Conservation (phyloP, 2,797 vertebrate genomes). For the Acanthiza pusilla region DNA sequence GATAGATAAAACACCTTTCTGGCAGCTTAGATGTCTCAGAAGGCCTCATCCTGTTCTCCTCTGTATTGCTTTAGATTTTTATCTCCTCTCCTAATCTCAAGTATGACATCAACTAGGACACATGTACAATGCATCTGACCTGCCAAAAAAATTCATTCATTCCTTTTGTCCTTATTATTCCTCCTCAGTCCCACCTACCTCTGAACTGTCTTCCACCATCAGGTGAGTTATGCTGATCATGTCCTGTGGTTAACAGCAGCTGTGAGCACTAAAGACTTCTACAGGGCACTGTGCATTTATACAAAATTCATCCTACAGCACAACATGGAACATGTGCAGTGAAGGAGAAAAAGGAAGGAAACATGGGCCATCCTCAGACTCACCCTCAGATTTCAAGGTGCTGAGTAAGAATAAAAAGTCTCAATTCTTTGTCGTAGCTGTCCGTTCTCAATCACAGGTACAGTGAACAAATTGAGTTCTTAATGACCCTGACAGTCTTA, state of each 20-base stretch:
- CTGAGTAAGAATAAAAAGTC: not conserved
- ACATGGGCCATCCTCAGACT: not conserved
- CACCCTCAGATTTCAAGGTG: not conserved
- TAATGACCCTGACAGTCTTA: not conserved
- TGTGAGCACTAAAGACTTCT: not conserved
- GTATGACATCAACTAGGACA: not conserved
- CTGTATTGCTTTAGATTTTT: not conserved
- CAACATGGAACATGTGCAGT: not conserved
- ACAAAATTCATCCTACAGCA: not conserved
- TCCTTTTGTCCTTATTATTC: not conserved
- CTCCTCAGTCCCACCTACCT: not conserved
- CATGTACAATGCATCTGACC: fast-evolving
- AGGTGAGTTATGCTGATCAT: not conserved
- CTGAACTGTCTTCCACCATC: not conserved
- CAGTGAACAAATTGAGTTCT: not conserved
- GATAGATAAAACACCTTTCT: not conserved
- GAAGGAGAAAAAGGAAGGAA: not conserved
- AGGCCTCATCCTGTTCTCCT: not conserved
- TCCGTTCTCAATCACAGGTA: not conserved
- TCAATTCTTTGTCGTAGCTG: not conserved
- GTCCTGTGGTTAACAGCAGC: not conserved
- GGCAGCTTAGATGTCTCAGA: not conserved
- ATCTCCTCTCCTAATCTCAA: fast-evolving
- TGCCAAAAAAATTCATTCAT: not conserved
- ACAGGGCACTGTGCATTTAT: not conserved